Evolutionary conservation across 2,113 vertebrate species (phyloP).

Genomic region (Chionis minor): DNA sequence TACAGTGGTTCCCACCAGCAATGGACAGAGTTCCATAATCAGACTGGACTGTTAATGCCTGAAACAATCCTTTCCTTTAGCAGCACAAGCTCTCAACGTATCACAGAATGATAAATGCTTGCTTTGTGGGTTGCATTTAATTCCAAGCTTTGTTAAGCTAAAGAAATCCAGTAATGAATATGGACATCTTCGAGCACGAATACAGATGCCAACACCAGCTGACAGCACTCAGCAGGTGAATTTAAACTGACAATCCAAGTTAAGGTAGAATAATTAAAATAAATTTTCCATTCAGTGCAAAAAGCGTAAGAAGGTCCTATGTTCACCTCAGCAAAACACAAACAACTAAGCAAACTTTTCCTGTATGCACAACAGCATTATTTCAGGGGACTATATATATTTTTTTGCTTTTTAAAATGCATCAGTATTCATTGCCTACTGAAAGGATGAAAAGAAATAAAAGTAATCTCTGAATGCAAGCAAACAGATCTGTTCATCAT

Average conservation of each 20-base stretch:
- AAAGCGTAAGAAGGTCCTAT: background rate
- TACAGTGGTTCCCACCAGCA: slow-evolving; percentile 28
- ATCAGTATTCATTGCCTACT: background rate
- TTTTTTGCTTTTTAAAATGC: background rate
- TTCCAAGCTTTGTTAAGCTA: slow-evolving; percentile 59
- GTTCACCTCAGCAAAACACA: background rate
- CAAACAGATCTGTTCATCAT: background rate
- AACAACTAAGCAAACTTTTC: background rate
- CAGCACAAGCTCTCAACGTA: background rate
- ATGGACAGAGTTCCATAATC: background rate
- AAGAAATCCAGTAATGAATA: slow-evolving; percentile 49
- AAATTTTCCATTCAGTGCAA: slow-evolving; percentile 8
- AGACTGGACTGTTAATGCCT: slow-evolving; percentile 1
- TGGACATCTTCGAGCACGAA: slow-evolving; percentile 33
- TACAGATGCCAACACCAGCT: slow-evolving; percentile 28
- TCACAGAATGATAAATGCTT: slow-evolving; percentile 19
- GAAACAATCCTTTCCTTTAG: slow-evolving; percentile 32
- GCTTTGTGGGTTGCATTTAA: slow-evolving; percentile 44
- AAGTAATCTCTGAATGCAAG: background rate
- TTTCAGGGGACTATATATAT: background rate
- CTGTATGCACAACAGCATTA: background rate
- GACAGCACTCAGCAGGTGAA: background rate
- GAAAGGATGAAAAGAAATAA: background rate
- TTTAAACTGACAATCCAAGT: slow-evolving; percentile 38
- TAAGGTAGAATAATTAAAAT: slow-evolving; percentile 48